Conservation (phyloP, 1,140 invertebrate genomes). For the Temnothorax nylanderi region DNA sequence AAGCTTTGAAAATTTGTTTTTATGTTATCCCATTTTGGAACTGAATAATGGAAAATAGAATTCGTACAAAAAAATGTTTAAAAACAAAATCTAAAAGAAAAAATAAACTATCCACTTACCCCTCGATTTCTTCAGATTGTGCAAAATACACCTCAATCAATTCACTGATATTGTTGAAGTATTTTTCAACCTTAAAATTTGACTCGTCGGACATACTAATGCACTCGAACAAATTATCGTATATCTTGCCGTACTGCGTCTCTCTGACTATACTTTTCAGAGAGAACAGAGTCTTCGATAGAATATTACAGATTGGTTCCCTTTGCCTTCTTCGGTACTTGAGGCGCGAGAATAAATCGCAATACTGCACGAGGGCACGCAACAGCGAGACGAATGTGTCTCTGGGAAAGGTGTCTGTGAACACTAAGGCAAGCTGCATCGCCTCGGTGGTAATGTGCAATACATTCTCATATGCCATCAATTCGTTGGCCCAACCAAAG, state of each 20-base stretch:
- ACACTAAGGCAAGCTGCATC: constrained; percentile 75
- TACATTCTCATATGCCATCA: constrained; percentile 68
- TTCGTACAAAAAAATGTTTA: neutral
- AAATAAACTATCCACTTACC: constrained; percentile 4
- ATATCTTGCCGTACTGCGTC: neutral
- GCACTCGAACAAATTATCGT: neutral
- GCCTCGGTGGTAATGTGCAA: constrained; percentile 75
- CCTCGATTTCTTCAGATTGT: neutral
- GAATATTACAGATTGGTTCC: constrained; percentile 14
- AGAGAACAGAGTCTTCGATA: neutral
- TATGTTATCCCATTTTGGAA: neutral
- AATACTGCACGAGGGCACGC: constrained; percentile 47
- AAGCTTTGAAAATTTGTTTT: neutral
- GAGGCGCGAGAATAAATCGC: neutral
- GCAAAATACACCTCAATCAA: constrained; percentile 8
- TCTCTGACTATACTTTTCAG: neutral
- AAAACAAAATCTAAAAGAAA: constrained; percentile 20
- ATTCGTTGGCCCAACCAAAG: constrained; percentile 66
- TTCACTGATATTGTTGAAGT: neutral
- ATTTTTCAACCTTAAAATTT: neutral
- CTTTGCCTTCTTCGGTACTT: neutral
- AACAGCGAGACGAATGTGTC: constrained; percentile 62
- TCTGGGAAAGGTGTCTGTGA: constrained; percentile 12
- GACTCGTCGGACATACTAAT: neutral
- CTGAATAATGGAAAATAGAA: neutral